A percentile compares a stretch with the other conserved stretches of the same genome.
phyloP scores from a whole-genome alignment of 2,797 vertebrate genomes.

The Pteronotus mesoamericanus region DNA sequence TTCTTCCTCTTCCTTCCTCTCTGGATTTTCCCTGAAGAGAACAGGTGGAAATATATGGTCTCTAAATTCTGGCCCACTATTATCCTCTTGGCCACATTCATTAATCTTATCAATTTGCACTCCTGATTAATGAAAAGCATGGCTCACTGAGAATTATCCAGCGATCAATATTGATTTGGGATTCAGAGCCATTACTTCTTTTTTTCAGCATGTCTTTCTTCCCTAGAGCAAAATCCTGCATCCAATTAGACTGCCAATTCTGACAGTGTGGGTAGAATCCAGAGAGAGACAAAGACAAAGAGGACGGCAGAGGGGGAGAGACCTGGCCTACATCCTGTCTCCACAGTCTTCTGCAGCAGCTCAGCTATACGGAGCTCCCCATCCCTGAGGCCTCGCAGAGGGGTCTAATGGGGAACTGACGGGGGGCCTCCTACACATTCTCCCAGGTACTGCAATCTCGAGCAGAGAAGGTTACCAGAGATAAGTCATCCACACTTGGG shows the following conservation, averaged over 20 bases:
- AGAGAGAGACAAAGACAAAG: background rate
- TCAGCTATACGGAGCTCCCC: background rate
- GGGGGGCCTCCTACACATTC: background rate
- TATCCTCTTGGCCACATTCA: background rate
- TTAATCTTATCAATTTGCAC: constrained; percentile 4
- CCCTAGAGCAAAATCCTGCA: constrained; percentile 9
- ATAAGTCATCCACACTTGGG: background rate
- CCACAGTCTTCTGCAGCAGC: background rate
- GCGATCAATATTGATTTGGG: constrained; percentile 29
- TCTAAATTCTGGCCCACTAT: background rate
- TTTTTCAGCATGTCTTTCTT: constrained; percentile 22
- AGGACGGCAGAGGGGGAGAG: background rate
- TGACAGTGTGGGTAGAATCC: background rate
- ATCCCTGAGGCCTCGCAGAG: background rate
- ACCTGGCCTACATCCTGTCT: background rate
- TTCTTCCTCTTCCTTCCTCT: background rate
- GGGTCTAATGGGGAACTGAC: background rate
- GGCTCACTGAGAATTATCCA: constrained; percentile 3
- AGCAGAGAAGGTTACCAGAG: background rate
- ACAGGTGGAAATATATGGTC: background rate
- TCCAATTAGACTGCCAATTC: background rate
- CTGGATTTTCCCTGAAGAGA: background rate
- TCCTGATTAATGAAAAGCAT: background rate
- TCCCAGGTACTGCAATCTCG: background rate
- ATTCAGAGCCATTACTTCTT: background rate